Evolutionary conservation across 2,888 invertebrate species (phyloP), one percentile per base, ranked within the genome.

Genomic region (Eurytoma californica): DNA sequence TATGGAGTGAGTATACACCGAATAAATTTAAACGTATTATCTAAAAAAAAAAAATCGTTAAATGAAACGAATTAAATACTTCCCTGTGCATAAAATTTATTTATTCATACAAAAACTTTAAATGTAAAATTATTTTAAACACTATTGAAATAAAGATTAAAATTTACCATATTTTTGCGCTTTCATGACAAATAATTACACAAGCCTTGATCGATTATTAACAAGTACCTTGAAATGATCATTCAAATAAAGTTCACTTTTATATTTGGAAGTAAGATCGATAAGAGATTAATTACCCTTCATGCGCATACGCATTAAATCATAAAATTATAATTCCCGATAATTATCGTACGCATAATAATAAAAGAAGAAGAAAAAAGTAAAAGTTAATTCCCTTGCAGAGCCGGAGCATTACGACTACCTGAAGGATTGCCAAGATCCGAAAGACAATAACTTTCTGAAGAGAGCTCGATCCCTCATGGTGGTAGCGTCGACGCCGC

Each of bases 401-500:
- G 92, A 92, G 86, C 92, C 93, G 53, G 92, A 92, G 63, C 90
- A 91, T 82, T 90, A 93, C 82, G 91, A 92, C 67, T 93, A 93
- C 84, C 90, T 93, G 85, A 91, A 91, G 80, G 91, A 91, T 82
- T 94, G 94, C 91, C 92, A 91, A 87, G 93, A 93, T 84, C 92
- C 93, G 47, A 90, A 91, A 73, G 93, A 93, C 87, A 90, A 91
- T 74, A 93, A 93, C 87, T 94, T 94, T 86, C 90, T 92, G 84
- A 95, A 94, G 87, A 92, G 94, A 66, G 96, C 96, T 2, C 93
- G 94, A 86, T 97, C 97, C 3, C 91, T 98, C 39, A 92, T 98
- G 80, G 97, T 98, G 24, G 95, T 98, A 61, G 97, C 96, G 0
- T 95, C 97, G 0, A 96, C 97, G 28, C 96, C 97, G 66, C 97